Conservation (phyloP, 2,888 invertebrate genomes). For the Rhorus exstirpatorius region DNA sequence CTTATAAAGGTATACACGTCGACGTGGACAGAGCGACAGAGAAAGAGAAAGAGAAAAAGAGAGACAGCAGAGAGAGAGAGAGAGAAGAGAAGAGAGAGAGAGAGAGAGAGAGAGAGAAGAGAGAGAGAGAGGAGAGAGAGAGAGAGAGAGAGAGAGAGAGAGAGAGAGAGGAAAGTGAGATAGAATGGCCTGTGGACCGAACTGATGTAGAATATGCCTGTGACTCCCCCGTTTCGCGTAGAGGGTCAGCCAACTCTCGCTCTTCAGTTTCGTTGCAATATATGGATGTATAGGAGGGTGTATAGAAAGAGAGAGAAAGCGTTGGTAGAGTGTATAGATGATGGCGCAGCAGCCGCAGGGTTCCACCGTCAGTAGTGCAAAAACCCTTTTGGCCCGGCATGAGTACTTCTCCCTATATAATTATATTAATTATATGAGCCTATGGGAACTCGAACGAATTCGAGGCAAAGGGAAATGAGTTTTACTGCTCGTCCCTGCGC, state of each 20-base stretch:
- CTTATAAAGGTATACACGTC: conserved; percentile 69
- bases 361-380: conserved; percentile 11
- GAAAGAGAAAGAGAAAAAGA: conserved; percentile 9
- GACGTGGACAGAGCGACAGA: conserved; percentile 51
- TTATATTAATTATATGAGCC: not conserved
- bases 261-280: not conserved
- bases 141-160: conserved; percentile 16
- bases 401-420: not conserved
- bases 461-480: not conserved
- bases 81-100: conserved; percentile 16
- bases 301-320: conserved; percentile 2
- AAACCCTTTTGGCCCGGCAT: conserved; percentile 12
- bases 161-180: conserved; percentile 24
- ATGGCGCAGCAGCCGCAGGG: not conserved
- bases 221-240: not conserved
- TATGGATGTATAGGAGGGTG: conserved; percentile 4
- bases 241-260: not conserved
- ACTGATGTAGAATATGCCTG: not conserved
- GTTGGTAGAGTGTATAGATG: not conserved
- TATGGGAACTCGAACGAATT: not conserved
- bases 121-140: conserved; percentile 33
- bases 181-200: conserved; percentile 19
- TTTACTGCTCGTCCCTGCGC: not conserved
- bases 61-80: conserved; percentile 7
- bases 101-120: conserved; percentile 15